Evolutionary conservation across 2,888 invertebrate genomes (phyloP), one percentile per base, ranked within the genome.

Genomic region (Drosophila algonquin): DNA sequence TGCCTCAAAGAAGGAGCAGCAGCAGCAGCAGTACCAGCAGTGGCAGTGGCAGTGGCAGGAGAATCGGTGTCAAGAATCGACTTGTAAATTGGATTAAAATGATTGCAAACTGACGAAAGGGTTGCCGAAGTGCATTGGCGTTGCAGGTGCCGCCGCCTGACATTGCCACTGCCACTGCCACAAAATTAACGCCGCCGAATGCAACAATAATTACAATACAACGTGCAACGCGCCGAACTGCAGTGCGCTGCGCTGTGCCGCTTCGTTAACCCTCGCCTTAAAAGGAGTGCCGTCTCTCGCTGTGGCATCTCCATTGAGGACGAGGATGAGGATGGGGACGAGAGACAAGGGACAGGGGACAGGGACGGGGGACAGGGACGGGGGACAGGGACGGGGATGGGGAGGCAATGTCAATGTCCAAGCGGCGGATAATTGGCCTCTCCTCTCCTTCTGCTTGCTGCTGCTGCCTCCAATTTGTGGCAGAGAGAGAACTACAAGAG

Each of bases 71-170:
- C 51, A 70, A 70, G 71, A 73, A 85, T 77, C 80, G 77, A 88
- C 76, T 88, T 90, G 89, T 86, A 90, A 88, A 88, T 88, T 88
- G 89, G 90, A 88, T 89, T 88, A 90, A 90, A 88, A 82, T 87
- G 87, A 87, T 89, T 84, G 80, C 75, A 55, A 27, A 74, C 72
- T 67, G 57, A 68, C 62, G 55, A 71, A 73, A 69, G 69, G 75
- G 81, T 46, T 61, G 75, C 63, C 58, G 47, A 51, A 47, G 62
- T 58, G 59, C 57, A 57, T 57, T 59, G 62, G 35, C 57, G 56
- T 75, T 63, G 69, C 75, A 64, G 76, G 60, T 76, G 73, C 76
- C 60, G 75, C 73, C 62, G n/a, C 74, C 80, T 76, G 73, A 82
- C 27, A 80, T 70, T 85, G 77, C 71, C 62, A 71, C 85, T 87